phyloP scores from a whole-genome alignment of 2,797 vertebrate genomes.

The Micromesistius poutassou region DNA sequence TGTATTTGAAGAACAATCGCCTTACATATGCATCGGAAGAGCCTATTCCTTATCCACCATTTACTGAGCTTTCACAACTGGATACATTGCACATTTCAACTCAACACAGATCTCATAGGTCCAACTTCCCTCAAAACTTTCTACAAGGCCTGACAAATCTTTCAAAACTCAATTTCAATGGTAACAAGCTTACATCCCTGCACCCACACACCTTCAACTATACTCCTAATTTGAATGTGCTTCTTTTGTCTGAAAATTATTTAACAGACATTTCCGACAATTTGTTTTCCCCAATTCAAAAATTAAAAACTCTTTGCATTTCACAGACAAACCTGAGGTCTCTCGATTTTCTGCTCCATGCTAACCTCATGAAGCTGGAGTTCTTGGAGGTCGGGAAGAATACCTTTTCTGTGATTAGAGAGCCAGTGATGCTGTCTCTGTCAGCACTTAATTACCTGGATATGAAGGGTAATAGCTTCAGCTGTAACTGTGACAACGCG shows the following conservation, averaged over 20 bases:
- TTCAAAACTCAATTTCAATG: constrained; percentile 40
- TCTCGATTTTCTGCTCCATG: constrained; percentile 57
- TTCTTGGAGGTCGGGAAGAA: constrained; percentile 62
- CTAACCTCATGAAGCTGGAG: constrained; percentile 54
- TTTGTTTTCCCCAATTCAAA: constrained; percentile 50
- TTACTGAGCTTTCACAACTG: constrained; percentile 52
- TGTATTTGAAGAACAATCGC: constrained; percentile 60
- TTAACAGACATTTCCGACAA: constrained; percentile 31
- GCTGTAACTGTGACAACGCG: constrained; percentile 62
- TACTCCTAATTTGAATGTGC: constrained; percentile 44
- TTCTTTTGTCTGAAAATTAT: constrained; percentile 63
- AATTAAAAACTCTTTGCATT: constrained; percentile 55
- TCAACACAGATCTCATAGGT: constrained; percentile 44
- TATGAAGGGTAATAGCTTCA: constrained; percentile 56
- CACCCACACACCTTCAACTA: constrained; percentile 48
- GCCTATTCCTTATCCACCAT: constrained; percentile 42
- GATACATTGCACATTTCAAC: constrained; percentile 38
- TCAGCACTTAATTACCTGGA: constrained; percentile 54
- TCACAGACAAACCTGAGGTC: constrained; percentile 47
- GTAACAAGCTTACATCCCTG: constrained; percentile 34
- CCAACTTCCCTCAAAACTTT: constrained; percentile 57
- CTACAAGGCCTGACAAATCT: constrained; percentile 65
- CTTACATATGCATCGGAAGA: constrained; percentile 3
- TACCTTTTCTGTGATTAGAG: constrained; percentile 36
- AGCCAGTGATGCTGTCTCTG: constrained; percentile 31